A percentile compares a stretch with the other conserved stretches of the same genome.
Conservation (phyloP, 2,113 vertebrate species). For the Struthidea cinerea region DNA sequence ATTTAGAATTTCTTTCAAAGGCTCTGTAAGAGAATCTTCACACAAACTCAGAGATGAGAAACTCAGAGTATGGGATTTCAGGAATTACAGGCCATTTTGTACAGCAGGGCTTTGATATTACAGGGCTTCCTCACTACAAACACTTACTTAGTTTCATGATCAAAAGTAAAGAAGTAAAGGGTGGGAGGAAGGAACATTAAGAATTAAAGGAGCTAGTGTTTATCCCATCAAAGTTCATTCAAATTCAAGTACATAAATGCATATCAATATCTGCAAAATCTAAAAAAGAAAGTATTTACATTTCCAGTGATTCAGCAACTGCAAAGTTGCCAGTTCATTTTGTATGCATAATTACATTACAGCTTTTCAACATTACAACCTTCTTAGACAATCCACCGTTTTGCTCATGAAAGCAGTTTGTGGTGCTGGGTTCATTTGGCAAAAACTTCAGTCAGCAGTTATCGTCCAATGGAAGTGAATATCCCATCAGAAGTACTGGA, state of each 20-base stretch:
- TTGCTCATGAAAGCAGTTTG: not conserved
- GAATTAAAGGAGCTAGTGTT: not conserved
- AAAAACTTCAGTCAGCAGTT: not conserved
- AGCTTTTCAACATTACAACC: not conserved
- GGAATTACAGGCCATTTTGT: not conserved
- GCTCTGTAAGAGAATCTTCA: not conserved
- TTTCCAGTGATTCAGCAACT: not conserved
- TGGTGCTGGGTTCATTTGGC: not conserved
- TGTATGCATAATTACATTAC: not conserved
- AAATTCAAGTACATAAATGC: not conserved
- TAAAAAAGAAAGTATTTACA: not conserved
- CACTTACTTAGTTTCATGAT: not conserved
- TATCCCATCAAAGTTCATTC: not conserved
- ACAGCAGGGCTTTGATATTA: not conserved
- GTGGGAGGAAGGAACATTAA: not conserved
- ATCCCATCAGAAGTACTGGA: not conserved
- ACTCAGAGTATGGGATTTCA: not conserved
- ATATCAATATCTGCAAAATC: not conserved
- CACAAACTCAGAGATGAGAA: not conserved
- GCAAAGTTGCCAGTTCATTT: not conserved
- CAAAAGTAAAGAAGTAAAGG: not conserved
- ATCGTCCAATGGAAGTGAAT: not conserved
- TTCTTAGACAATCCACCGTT: not conserved
- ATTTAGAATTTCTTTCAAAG: conserved; percentile 10
- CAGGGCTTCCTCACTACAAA: not conserved